Evolutionary conservation across 2,113 vertebrate species (phyloP), one percentile per base, ranked within the genome.

Genomic region (Tetrao urogallus): DNA sequence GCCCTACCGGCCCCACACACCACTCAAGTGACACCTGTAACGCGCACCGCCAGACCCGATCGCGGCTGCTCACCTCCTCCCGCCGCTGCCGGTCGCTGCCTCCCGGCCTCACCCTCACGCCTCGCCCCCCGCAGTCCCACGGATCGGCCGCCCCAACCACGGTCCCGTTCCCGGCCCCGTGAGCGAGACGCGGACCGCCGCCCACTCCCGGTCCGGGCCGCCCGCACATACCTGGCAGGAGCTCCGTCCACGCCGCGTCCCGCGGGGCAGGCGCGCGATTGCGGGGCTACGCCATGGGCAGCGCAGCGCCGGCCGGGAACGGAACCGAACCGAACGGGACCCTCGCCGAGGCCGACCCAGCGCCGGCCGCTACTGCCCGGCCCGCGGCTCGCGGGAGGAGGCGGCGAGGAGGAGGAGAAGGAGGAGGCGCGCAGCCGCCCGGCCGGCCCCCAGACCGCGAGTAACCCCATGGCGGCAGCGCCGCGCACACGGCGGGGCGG

Each of bases 401-500:
- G 77, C 25, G 50, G 60, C 20, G 47, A 47, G 11, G 22, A 47
- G 66, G 61, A 65, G 64, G 67, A 47, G 60, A 58, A 21, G 50
- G 75, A 11, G 50, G 88, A 56, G 58, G 90, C 76, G 36, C 50
- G 50, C 50, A 28, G 50, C 50, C 50, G 50, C 8, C 82, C 47
- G 38, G 36, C 74, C 90, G 89, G 91, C 95, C 92, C 87, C 76
- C 88, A 74, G 71, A 71, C 95, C 65, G 69, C 74, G 75, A 67
- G 82, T 75, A 81, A 91, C 96, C 95, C 95, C 96, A 88, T 83
- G 93, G 79, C 45, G 85, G 84, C 89, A 61, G 65, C 71, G 34
- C 9, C 78, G 77, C 83, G 90, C 20, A 40, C 89, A 75, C 71
- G 24, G 81, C 95, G 88, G 89, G 93, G 52, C 30, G 73, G 40